These are phyloP conservation scores for Spilarctia lutea DNA, from an alignment of 2,888 invertebrate species.

Conservation along the genomic window DNA sequence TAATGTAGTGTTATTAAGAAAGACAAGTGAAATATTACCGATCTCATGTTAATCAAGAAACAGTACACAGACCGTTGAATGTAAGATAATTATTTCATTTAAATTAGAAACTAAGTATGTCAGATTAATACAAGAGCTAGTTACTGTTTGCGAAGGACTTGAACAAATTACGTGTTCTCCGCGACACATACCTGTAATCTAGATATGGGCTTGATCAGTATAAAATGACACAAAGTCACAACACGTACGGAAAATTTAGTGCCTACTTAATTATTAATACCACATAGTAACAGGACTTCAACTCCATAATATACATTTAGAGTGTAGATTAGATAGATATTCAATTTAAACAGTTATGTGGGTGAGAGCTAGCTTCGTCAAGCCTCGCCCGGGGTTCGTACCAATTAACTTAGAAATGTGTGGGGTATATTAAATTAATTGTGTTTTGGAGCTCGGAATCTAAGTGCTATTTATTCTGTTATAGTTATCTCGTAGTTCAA, in stretches of 20 bases:
- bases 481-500: slow-evolving; percentile 3
- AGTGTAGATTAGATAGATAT: slow-evolving; percentile 39
- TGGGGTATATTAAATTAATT: slow-evolving; percentile 39
- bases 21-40: too few relatives aligned
- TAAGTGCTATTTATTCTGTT: slow-evolving; percentile 17
- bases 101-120: not conserved
- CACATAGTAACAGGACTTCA: not conserved
- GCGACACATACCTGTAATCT: not conserved
- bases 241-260: not conserved
- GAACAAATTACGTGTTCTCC: not conserved
- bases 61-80: not conserved
- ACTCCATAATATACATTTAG: slow-evolving; percentile 23
- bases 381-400: slow-evolving; percentile 20
- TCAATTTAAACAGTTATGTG: slow-evolving; percentile 41
- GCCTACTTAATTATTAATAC: slow-evolving; percentile 1
- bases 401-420: slow-evolving; percentile 47
- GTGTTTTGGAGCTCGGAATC: slow-evolving; percentile 24
- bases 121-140: not conserved
- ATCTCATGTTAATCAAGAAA: not conserved
- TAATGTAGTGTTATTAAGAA: too few relatives aligned
- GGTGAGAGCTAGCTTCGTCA: slow-evolving; percentile 24
- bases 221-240: not conserved
- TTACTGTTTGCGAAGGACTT: not conserved
- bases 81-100: not conserved
- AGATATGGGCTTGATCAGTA: not conserved